A percentile compares a stretch with the other conserved stretches of the same genome.
Conservation (phyloP, 2,797 vertebrate species). For the Acanthis flammea region DNA sequence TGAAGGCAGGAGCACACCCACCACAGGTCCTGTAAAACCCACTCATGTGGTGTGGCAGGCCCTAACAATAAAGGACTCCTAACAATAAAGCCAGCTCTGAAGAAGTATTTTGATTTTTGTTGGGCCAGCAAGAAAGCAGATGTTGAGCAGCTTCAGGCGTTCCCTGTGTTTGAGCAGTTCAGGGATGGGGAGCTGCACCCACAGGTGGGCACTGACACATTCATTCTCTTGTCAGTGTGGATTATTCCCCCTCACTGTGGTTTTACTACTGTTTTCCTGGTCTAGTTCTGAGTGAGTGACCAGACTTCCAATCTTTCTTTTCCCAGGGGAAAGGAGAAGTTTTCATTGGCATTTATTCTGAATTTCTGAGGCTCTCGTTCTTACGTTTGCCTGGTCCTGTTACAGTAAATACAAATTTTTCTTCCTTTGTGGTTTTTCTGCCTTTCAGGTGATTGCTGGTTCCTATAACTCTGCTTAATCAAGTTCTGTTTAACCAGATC, state of each 20-base stretch:
- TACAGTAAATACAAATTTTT: background rate
- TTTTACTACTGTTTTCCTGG: background rate
- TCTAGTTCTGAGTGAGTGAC: background rate
- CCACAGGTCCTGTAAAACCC: background rate
- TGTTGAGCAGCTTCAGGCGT: background rate
- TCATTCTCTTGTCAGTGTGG: background rate
- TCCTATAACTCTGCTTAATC: background rate
- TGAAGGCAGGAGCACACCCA: background rate
- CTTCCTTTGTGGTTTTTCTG: background rate
- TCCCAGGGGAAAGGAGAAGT: background rate
- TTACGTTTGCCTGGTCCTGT: background rate
- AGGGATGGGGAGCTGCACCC: background rate
- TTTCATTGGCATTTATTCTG: background rate
- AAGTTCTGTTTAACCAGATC: conserved; percentile 1
- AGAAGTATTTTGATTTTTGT: conserved; percentile 7
- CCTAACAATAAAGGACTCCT: conserved; percentile 1
- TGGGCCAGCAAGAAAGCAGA: background rate
- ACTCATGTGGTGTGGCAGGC: background rate
- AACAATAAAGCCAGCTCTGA: background rate
- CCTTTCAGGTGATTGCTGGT: conserved; percentile 28
- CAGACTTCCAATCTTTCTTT: background rate
- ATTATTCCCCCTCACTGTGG: background rate
- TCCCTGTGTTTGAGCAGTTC: background rate
- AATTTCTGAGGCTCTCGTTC: background rate
- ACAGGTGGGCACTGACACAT: background rate